Base-by-base conservation (phyloP, 2,888 invertebrate species). In the Pocota personata region DNA sequence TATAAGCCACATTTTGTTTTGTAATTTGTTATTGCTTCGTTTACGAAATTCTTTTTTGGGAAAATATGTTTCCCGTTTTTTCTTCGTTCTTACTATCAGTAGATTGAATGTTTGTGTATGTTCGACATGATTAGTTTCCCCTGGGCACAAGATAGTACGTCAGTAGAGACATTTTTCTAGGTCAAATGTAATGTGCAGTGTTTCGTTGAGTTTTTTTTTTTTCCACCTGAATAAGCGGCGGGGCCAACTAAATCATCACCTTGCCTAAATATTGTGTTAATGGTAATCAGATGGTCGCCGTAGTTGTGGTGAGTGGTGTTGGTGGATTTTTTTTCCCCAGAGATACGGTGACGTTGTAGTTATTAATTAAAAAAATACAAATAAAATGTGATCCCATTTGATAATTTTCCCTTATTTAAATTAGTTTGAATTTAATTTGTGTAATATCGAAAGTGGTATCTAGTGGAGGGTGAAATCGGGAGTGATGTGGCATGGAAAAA, bases 401-500 rank as follows among this genome's bases (percentile, higher is more conserved):
- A 82, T 76, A 58, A 75, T 58, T 32, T 60, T 64, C 19, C 6
- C 35, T 7, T 35, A 69, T 32, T 60, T 14, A 21, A 71, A 71
- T 77, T 43, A 66, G 64, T 82, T 71, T 71, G 52, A 52, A 64
- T 52, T 43, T 32, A 50, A 3, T 50, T 66, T 71, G 50, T 35
- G 48, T 43, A 46, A 62, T 69, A 71, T 32, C 40, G 64, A 82
- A 76, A 64, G 76, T 71, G 46, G 2, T 30, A 27, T 37, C n/a
- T 60, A 12, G 43, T 14, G 10, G 19, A 43, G n/a, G 27, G n/a
- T 27, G 35, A 27, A 71, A 46, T 40, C 14, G 30, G 5, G 24
- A 48, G 12, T 57, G 60, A 90, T 90, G 90, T 90, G 90, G 90
- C 90, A 90, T 88, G 89, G 90, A 87, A 90, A 89, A 88, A 90